These are phyloP conservation scores for Platysteira castanea DNA, from an alignment of 2,113 vertebrate genomes.

Conservation along the genomic window DNA sequence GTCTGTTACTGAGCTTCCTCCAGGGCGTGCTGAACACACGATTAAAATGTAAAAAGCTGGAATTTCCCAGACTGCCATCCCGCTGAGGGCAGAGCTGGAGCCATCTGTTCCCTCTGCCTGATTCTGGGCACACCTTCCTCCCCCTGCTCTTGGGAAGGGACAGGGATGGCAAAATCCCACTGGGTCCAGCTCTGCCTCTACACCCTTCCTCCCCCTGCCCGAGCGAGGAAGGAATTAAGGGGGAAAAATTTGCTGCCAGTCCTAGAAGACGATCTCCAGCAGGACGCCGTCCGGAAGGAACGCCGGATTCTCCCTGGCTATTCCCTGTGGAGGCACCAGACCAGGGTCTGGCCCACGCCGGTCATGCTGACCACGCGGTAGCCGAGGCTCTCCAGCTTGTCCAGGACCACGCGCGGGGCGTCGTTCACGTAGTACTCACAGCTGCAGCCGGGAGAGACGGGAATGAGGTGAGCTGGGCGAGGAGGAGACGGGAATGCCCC, in stretches of 20 bases:
- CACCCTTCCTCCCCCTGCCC: fast-evolving
- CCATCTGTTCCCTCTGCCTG: not conserved
- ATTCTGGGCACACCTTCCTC: not conserved
- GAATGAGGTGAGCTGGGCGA: not conserved
- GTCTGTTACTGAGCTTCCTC: not conserved
- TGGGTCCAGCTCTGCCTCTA: not conserved
- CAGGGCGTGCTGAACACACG: not conserved
- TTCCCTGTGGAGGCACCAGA: constrained; percentile 96
- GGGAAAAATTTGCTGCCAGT: not conserved
- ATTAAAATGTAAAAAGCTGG: not conserved
- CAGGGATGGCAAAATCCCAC: not conserved
- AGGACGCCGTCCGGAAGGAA: not conserved
- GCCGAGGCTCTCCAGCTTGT: constrained; percentile 90
- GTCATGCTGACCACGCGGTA: constrained; percentile 92
- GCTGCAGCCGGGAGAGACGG: constrained; percentile 62
- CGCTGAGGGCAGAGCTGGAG: not conserved
- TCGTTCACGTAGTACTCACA: constrained; percentile 91
- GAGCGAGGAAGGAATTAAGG: not conserved
- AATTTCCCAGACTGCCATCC: not conserved
- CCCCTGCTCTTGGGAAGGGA: not conserved
- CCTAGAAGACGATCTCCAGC: not conserved
- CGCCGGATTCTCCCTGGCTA: not conserved
- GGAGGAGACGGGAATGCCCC: not conserved
- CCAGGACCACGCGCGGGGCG: constrained; percentile 86
- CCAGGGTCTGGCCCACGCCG: constrained; percentile 92